phyloP scores from a whole-genome alignment of 2,113 vertebrate species.

The Opisthocomus hoazin region DNA sequence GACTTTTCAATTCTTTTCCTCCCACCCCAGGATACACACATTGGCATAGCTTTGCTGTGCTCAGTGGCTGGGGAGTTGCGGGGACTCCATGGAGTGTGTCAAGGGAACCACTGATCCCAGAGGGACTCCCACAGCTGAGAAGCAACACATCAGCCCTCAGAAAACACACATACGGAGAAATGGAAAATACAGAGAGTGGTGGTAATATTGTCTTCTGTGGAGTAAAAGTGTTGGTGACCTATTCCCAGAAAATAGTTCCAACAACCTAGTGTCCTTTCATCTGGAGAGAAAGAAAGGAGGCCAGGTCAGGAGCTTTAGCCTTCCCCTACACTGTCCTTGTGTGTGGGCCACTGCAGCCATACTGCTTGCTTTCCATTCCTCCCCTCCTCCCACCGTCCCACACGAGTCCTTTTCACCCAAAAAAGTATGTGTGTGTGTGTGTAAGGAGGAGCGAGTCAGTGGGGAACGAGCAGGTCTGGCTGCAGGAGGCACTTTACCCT shows the following conservation, averaged over 20 bases:
- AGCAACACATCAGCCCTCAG: neutral
- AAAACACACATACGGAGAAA: neutral
- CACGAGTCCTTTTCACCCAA: neutral
- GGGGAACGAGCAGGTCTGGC: neutral
- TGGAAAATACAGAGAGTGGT: neutral
- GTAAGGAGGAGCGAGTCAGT: neutral
- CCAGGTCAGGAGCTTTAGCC: neutral
- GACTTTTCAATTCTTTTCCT: neutral
- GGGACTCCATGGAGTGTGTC: neutral
- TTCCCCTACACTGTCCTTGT: neutral
- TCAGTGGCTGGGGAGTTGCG: neutral
- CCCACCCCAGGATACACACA: neutral
- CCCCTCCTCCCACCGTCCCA: fast-evolving
- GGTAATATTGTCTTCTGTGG: neutral
- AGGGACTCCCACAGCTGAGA: neutral
- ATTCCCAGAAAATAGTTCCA: neutral
- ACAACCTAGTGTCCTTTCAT: fast-evolving
- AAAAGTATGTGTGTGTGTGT: neutral
- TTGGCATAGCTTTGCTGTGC: neutral
- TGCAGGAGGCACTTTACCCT: neutral
- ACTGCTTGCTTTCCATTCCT: neutral
- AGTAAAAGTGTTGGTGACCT: neutral
- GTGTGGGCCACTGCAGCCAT: neutral
- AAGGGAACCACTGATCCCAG: neutral
- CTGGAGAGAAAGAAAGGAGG: neutral